Percentiles rank a stretch among this genome's conserved stretches.
phyloP scores from a whole-genome alignment of 2,113 vertebrate species.

The Tympanuchus pallidicinctus region DNA sequence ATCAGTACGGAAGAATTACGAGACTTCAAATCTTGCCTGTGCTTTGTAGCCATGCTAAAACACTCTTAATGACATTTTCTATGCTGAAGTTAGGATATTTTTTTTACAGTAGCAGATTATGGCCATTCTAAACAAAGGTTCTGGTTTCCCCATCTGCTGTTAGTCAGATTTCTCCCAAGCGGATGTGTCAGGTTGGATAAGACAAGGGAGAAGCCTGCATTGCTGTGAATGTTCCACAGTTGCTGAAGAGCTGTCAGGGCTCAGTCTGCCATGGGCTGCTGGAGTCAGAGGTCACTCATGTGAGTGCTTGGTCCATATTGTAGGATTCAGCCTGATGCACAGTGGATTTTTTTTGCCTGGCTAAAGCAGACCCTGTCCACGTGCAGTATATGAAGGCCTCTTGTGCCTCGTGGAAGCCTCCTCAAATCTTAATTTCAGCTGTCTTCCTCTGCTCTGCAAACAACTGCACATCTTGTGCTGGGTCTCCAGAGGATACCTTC shows the following conservation, averaged over 20 bases:
- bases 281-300: neutral
- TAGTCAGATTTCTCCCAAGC: neutral
- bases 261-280: accelerated
- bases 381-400: neutral
- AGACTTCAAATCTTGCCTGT: slow-evolving; percentile 24
- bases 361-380: accelerated
- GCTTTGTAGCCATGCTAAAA: slow-evolving; percentile 22
- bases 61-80: neutral
- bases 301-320: accelerated
- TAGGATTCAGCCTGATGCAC: neutral
- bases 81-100: neutral
- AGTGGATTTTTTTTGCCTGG: neutral
- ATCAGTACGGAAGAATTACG: slow-evolving; percentile 58
- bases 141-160: neutral
- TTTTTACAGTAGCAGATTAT: neutral
- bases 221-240: neutral
- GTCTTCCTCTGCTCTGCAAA: neutral
- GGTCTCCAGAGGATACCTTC: neutral
- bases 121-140: neutral
- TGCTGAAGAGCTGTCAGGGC: accelerated
- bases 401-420: too few species aligned
- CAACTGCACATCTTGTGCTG: accelerated
- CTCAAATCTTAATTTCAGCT: neutral
- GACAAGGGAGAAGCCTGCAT: neutral
- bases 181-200: neutral